A percentile compares a stretch with the other conserved stretches of the same genome.
phyloP scores from a whole-genome alignment of 2,888 invertebrate genomes.

The Drosophila peninsularis region DNA sequence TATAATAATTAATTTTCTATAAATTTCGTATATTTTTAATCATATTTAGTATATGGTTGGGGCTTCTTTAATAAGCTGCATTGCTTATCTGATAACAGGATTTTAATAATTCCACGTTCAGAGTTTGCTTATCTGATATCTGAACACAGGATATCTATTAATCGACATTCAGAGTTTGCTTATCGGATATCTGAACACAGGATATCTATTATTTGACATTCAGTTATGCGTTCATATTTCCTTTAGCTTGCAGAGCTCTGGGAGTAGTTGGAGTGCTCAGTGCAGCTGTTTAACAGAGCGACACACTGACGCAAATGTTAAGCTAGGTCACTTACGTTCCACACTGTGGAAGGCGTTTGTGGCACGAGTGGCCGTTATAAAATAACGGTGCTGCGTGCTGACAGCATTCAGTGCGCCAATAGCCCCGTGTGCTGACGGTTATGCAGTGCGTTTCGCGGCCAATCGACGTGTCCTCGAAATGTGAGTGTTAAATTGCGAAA shows the following conservation, averaged over 20 bases:
- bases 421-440: constrained; percentile 68
- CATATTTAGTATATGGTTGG: no score
- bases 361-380: constrained; percentile 61
- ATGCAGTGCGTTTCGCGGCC: constrained; percentile 17
- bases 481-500: constrained; percentile 42
- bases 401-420: constrained; percentile 65
- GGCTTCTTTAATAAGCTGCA: background rate
- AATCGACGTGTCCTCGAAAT: constrained; percentile 15
- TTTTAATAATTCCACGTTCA: background rate
- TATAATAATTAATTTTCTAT: no score
- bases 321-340: constrained; percentile 79
- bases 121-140: no score
- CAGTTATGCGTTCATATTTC: background rate
- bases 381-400: constrained; percentile 52
- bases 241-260: background rate
- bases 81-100: background rate
- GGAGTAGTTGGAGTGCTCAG: background rate
- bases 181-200: background rate
- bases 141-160: background rate
- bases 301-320: constrained; percentile 61
- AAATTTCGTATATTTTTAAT: no score
- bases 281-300: constrained; percentile 48
- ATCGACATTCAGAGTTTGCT: no score
- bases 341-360: constrained; percentile 46
- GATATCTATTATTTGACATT: background rate